Evolutionary conservation across 92 coral and sea anemone species (phyloP).

Genomic region (Phenganax marumi): DNA sequence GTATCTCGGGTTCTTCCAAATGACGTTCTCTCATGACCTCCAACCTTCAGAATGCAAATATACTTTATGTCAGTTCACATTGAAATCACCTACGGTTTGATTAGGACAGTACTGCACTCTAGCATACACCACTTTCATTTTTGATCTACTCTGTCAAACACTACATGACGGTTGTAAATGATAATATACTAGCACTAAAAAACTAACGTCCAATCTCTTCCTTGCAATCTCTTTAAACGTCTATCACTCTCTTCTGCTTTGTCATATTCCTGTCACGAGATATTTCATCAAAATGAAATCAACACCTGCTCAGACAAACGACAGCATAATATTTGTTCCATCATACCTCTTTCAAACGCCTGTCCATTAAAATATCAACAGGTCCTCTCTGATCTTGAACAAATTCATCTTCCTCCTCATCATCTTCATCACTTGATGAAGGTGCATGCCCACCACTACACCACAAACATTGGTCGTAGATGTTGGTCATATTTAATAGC

Average conservation of each 20-base stretch:
- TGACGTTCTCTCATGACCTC: constrained; percentile 56
- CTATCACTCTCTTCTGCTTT: constrained; percentile 94
- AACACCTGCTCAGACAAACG: background rate
- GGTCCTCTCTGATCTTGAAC: constrained; percentile 36
- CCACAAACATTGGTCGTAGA: background rate
- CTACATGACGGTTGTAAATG: background rate
- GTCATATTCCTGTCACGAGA: constrained; percentile 68
- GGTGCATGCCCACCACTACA: constrained; percentile 85
- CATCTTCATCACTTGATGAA: constrained; percentile 86
- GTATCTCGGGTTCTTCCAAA: constrained; percentile 87
- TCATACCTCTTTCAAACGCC: constrained; percentile 77
- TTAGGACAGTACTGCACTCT: constrained; percentile 26
- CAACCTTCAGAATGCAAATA: background rate
- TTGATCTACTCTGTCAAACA: background rate
- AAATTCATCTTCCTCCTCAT: constrained; percentile 83
- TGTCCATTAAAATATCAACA: constrained; percentile 70
- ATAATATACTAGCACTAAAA: constrained; percentile 7
- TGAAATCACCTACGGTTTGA: constrained; percentile 6
- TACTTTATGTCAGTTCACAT: background rate
- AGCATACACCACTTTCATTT: background rate
- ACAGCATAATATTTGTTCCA: too few species aligned
- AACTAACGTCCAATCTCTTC: constrained; percentile 38
- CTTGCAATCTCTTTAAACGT: constrained; percentile 63
- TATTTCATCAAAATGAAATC: background rate
- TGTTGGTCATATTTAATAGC: background rate